These are phyloP conservation scores for Vannuccia rotundouncinata DNA, from an alignment of 2,888 invertebrate species.

Conservation along the genomic window DNA sequence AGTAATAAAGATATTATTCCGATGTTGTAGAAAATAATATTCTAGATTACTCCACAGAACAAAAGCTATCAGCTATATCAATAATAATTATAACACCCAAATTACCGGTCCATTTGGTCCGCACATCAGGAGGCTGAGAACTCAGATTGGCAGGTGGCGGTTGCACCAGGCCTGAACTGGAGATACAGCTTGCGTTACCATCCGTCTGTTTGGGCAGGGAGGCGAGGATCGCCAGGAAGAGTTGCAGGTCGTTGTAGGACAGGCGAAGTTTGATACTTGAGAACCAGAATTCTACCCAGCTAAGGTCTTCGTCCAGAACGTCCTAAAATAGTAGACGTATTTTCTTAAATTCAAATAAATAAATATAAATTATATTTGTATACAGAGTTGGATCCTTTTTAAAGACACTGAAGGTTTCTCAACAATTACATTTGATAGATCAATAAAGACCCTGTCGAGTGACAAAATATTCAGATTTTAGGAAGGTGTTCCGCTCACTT, in stretches of 20 bases:
- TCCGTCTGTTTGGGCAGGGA: conserved; percentile 71
- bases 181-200: neutral
- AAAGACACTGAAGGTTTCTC: too few relatives aligned
- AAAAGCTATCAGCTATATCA: too few relatives aligned
- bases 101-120: neutral
- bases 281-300: conserved; percentile 42
- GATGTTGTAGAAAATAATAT: too few relatives aligned
- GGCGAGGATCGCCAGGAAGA: conserved; percentile 80
- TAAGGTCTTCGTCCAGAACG: neutral
- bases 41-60: too few relatives aligned
- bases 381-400: too few relatives aligned
- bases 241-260: conserved; percentile 84
- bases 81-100: too few relatives aligned
- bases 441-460: too few relatives aligned
- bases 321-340: neutral
- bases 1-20: too few relatives aligned
- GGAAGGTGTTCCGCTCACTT: too few relatives aligned
- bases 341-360: conserved; percentile 46
- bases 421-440: too few relatives aligned
- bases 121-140: neutral
- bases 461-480: too few relatives aligned
- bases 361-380: too few relatives aligned
- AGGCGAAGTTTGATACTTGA: conserved; percentile 70
- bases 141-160: neutral
- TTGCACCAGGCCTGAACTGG: neutral